Evolutionary conservation across 1,140 invertebrate genomes (phyloP), one percentile per base, ranked within the genome.

Genomic region (Lerema accius): DNA sequence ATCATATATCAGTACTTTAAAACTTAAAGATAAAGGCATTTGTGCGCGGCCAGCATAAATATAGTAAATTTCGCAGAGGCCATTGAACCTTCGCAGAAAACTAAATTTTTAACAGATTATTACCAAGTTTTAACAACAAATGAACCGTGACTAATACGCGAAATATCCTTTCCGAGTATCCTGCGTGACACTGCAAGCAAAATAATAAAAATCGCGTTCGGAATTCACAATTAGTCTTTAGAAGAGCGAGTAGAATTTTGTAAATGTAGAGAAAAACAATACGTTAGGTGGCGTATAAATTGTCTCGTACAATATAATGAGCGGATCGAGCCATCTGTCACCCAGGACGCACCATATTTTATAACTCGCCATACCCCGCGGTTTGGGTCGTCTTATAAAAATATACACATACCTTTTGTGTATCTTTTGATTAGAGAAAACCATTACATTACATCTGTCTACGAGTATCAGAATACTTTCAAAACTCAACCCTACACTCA

Each of bases 101-200:
- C 64, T 79, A 75, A 59, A 68, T 71, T 76, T 76, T 71, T 62
- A 75, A 71, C 56, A 74, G 69, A 80, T 82, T 74, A 76, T 80
- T 65, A 69, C 60, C 39, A 58, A 69, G 56, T 64, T 75, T 76
- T 78, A 69, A 69, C 67, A 71, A 75, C 72, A 82, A 75, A 78
- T 69, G 75, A 82, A 75, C 49, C 62, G 79, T 89, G 86, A 89
- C 72, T 86, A 87, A 87, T 69, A 60, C 75, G 59, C 66, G 68
- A 85, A 87, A 82, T 82, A 86, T 85, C 78, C 76, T 72, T 89
- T 89, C 86, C 76, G 68, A 80, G 86, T 85, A 89, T 65, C 69
- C 53, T 76, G 66, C 82, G 82, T 84, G 84, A 84, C 76, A 82
- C 73, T 80, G 79, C 80, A 79, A 82, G 73, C 76, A 78, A 81